Conservation (phyloP, 2,888 invertebrate species). For the Dyspetes luteomarginatus region DNA sequence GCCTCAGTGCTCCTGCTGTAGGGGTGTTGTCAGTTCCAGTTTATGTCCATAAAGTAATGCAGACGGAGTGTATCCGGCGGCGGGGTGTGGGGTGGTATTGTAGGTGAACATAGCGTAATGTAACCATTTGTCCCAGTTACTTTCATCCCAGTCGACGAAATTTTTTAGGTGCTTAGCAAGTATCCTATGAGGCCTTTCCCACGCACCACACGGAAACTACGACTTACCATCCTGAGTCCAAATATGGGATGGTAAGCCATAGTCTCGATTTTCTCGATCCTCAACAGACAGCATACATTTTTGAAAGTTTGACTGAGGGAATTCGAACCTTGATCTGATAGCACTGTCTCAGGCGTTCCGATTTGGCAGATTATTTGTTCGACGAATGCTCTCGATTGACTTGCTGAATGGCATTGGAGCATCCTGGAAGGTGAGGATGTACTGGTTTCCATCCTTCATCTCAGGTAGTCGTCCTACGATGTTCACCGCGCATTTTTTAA, state of each 20-base stretch:
- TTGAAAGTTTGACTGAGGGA: constrained; percentile 63
- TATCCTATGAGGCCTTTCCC: constrained; percentile 64
- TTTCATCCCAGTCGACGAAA: constrained; percentile 61
- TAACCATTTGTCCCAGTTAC: constrained; percentile 69
- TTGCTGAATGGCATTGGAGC: constrained; percentile 49
- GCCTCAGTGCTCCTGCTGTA: neutral
- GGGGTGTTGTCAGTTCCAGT: constrained; percentile 21
- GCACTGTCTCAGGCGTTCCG: constrained; percentile 64
- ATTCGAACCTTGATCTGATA: constrained; percentile 66
- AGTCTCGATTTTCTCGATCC: constrained; percentile 57
- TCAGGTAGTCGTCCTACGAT: constrained; percentile 65
- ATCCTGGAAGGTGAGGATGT: constrained; percentile 62
- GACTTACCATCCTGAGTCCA: no score
- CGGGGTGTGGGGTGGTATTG: constrained; percentile 59
- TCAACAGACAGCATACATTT: constrained; percentile 54
- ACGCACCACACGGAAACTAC: constrained; percentile 50
- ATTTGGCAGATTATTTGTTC: constrained; percentile 56
- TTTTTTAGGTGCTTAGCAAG: constrained; percentile 65
- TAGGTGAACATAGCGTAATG: constrained; percentile 67
- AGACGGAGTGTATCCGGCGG: constrained; percentile 37
- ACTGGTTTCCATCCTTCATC: constrained; percentile 54
- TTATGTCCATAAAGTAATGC: constrained; percentile 32
- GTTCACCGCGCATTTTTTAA: constrained; percentile 63
- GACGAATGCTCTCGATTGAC: constrained; percentile 35
- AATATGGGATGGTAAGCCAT: constrained; percentile 68